These are phyloP conservation scores for Agelastica alni DNA, from an alignment of 2,888 invertebrate genomes.

Conservation along the genomic window DNA sequence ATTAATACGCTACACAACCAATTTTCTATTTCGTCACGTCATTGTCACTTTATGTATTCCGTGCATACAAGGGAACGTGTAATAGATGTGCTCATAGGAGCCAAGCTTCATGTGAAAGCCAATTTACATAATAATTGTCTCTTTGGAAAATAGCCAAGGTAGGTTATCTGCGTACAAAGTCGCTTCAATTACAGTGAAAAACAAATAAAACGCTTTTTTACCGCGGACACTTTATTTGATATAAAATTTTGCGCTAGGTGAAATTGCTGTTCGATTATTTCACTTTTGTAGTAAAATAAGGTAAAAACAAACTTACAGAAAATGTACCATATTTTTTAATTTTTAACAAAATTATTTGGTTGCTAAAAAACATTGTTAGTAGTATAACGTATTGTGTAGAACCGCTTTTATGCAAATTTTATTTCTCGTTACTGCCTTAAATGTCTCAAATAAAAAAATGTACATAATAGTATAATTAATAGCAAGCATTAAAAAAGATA, in stretches of 20 bases:
- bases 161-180: conserved; percentile 12
- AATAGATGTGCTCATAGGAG: conserved; percentile 12
- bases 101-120: conserved; percentile 17
- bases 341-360: too few species aligned
- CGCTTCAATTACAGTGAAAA: conserved; percentile 10
- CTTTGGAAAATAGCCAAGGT: conserved; percentile 21
- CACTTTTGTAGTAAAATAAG: background rate
- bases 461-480: too few species aligned
- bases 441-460: too few species aligned
- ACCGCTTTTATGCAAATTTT: too few species aligned
- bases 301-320: too few species aligned
- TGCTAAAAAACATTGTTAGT: too few species aligned
- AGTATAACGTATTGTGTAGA: too few species aligned
- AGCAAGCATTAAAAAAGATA: too few species aligned
- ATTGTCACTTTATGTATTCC: conserved; percentile 17
- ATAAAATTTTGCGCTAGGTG: background rate
- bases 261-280: background rate
- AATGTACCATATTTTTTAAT: too few species aligned
- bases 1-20: too few species aligned
- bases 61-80: conserved; percentile 12
- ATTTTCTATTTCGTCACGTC: too few species aligned
- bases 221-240: background rate
- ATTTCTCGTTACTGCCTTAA: too few species aligned
- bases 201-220: conserved; percentile 3
- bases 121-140: conserved; percentile 23